Base-by-base conservation (phyloP, 1,140 invertebrate species). In the Oscheius sp. region DNA sequence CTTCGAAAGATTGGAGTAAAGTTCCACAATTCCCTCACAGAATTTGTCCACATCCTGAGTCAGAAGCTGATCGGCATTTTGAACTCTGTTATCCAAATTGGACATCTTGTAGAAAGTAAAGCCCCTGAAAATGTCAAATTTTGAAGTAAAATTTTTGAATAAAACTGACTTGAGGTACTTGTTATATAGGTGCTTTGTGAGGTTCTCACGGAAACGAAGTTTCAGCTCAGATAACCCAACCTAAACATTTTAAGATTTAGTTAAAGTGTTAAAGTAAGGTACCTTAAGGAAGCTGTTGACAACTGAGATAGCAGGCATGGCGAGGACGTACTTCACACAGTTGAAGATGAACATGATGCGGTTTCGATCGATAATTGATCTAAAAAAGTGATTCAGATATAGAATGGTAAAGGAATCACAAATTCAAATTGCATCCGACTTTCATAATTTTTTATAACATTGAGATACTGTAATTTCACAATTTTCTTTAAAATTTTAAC, bases 71-170 rank as follows among this genome's bases (percentile, higher is more conserved):
- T 98, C 96, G 20, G 94, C 91, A 88, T 98, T 98, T 3, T 93
- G 89, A 85, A 97, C 95, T 82, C 93, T 87, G 79, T 91, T 94
- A 85, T 97, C 94, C 79, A 97, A 87, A 87, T 96, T 96, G 71
- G 90, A 91, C 90, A 98, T 94, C 88, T 95, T 92, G 85, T 98
- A 98, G 85, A 94, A 98, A 1, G 94, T 98, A 82, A 94, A 94
- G 52, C 92, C 92, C 79, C 91, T 93, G 86, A n/a, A 88, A 18
- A 23, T 15, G 67, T n/a, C 18, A 28, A 28, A 45, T 63, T n/a
- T n/a, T n/a, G n/a, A n/a, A n/a, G n/a, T n/a, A n/a, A n/a, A n/a
- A n/a, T n/a, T n/a, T n/a, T n/a, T n/a, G n/a, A 28, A 75, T 31
- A 18, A 66, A 23, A 55, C 89, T 90, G 88, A 94, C 91, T 91